Base-by-base conservation (phyloP, 2,113 vertebrate species). In the Sceloporus tristichus region DNA sequence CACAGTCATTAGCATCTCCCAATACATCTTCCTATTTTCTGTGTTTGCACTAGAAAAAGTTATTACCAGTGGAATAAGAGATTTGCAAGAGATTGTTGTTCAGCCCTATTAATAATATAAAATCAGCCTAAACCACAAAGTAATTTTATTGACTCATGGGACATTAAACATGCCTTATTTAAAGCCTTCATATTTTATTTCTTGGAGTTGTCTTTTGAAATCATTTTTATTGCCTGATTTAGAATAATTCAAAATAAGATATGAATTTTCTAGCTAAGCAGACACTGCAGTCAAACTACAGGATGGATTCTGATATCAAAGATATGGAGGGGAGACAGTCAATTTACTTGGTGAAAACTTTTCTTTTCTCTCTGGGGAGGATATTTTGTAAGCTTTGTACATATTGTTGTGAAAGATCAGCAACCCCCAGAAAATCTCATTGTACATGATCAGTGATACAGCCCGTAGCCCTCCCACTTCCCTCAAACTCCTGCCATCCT, bases 91-190 rank as follows among this genome's bases (percentile, higher is more conserved):
- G 85, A 90, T 66, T 88, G 79, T 89, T 90, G 86, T 86, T 92
- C 68, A 90, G 71, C 90, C 78, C 79, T 95, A 90, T 91, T 95
- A 95, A 91, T 92, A 94, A 91, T 85, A 94, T 85, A 91, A 95
- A 93, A 93, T 92, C 89, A 83, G 71, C 75, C 90, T 84, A 91
- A 94, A 95, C 62, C 88, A 93, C 86, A 92, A 88, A 94, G 90
- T 91, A 93, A 93, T 94, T 92, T 93, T 95, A 85, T 94, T 94
- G 92, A 95, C 93, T 95, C 94, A 79, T 79, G 93, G 89, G 89
- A 94, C 82, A 91, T 93, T 89, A 94, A 95, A 75, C 78, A 91
- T 90, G 85, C 68, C 85, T 89, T 93, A 92, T 91, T 90, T 89
- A 92, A 94, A 93, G 62, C 42, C 56, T 88, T 93, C 84, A 21